phyloP scores from a whole-genome alignment of 2,888 invertebrate genomes.

The Drosophila fungiperda region DNA sequence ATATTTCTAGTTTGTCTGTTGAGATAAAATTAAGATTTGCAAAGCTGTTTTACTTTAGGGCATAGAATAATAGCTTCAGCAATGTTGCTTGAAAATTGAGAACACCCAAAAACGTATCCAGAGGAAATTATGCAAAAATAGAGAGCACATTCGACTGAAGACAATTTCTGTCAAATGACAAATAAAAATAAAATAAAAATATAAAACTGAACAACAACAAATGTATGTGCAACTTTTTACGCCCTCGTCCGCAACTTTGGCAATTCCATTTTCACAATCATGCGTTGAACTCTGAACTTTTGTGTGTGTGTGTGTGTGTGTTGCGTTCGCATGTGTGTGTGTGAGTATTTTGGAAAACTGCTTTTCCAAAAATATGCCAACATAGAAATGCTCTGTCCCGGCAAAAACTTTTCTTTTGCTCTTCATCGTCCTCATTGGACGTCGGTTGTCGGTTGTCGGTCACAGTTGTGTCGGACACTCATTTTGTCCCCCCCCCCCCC shows the following conservation, averaged over 20 bases:
- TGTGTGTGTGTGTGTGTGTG: conserved; percentile 46
- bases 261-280: conserved; percentile 83
- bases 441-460: conserved; percentile 59
- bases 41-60: neutral
- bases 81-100: neutral
- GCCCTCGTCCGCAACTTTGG: conserved; percentile 76
- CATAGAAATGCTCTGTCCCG: conserved; percentile 48
- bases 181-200: conserved; percentile 41
- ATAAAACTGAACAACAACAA: conserved; percentile 28
- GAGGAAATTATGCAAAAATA: conserved; percentile 70
- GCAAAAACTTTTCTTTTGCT: conserved; percentile 66
- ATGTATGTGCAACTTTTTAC: conserved; percentile 65
- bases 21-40: neutral
- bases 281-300: conserved; percentile 82
- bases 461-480: conserved; percentile 71
- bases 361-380: conserved; percentile 77
- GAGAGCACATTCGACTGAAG: conserved; percentile 32
- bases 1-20: neutral
- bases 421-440: conserved; percentile 63
- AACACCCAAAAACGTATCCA: conserved; percentile 4
- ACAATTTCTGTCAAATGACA: conserved; percentile 62
- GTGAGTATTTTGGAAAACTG: conserved; percentile 67
- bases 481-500: neutral
- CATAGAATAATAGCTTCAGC: neutral
- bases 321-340: conserved; percentile 34